Evolutionary conservation across 2,797 vertebrate species (phyloP).

Genomic region (Sitta carolinensis): DNA sequence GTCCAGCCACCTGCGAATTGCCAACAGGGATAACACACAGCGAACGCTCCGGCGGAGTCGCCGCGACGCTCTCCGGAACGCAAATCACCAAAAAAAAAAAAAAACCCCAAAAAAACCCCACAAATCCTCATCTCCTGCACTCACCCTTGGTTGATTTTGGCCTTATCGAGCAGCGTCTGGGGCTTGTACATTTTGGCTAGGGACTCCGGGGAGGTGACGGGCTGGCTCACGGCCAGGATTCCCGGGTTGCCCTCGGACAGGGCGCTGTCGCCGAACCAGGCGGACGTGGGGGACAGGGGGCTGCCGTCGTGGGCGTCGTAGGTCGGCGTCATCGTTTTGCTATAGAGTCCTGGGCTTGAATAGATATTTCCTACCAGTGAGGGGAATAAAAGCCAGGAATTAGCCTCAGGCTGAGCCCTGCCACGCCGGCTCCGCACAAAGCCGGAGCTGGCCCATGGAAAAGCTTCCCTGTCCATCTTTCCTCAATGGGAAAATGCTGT

Average conservation of each 20-base stretch:
- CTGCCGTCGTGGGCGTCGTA: conserved; percentile 97
- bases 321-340: conserved; percentile 99
- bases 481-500: background rate
- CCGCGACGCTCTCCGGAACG: background rate
- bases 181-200: conserved; percentile 97
- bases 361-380: conserved; percentile 91
- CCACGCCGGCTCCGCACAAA: background rate
- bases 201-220: conserved; percentile 94
- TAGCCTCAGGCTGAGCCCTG: background rate
- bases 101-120: background rate
- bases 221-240: conserved; percentile 96
- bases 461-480: background rate
- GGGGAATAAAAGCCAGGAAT: conserved; percentile 22
- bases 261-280: conserved; percentile 98
- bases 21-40: background rate
- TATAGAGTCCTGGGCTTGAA: conserved; percentile 97
- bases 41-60: background rate
- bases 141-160: conserved; percentile 99
- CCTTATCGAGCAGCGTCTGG: conserved; percentile 96
- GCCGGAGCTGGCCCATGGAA: background rate
- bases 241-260: conserved; percentile 97
- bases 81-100: background rate
- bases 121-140: conserved; percentile 63
- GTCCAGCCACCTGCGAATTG: conserved; percentile 89
- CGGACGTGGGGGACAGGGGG: conserved; percentile 94